Conservation (phyloP, 2,888 invertebrate genomes). For the Tolmerus cingulatus region DNA sequence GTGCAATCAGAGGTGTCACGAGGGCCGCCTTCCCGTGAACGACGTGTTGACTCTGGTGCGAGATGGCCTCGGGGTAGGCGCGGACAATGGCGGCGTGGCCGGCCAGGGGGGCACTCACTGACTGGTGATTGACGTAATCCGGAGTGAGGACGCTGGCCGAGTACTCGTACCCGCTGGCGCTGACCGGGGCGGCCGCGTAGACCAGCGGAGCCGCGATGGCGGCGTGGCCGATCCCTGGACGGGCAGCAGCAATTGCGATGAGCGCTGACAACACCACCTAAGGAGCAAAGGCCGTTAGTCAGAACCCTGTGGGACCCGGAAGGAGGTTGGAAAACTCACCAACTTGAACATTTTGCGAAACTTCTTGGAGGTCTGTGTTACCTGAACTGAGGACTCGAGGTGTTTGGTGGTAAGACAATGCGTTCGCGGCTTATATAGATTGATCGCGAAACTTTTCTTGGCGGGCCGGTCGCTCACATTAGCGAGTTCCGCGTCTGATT, state of each 20-base stretch:
- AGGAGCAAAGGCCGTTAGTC: background rate
- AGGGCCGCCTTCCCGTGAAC: conserved; percentile 55
- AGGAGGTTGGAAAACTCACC: conserved; percentile 54
- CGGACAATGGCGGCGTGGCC: conserved; percentile 1
- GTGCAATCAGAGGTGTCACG: conserved; percentile 43
- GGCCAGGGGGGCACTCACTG: conserved; percentile 61
- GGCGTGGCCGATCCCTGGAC: conserved; percentile 36
- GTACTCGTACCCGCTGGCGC: conserved; percentile 52
- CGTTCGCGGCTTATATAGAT: conserved; percentile 10
- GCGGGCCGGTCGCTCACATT: background rate
- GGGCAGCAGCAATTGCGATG: conserved; percentile 52
- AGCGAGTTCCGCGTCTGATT: conserved; percentile 21
- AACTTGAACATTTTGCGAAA: conserved; percentile 57
- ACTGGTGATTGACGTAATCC: conserved; percentile 56
- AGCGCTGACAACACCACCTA: conserved; percentile 56
- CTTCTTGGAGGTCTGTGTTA: conserved; percentile 33
- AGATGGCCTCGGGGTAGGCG: conserved; percentile 60
- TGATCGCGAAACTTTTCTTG: conserved; percentile 14
- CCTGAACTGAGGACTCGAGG: conserved; percentile 15
- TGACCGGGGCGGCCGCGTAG: conserved; percentile 15
- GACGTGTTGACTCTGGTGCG: conserved; percentile 67
- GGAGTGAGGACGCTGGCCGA: conserved; percentile 52
- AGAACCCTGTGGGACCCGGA: background rate
- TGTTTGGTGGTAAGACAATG: conserved; percentile 20
- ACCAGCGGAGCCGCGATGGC: conserved; percentile 26